Base-by-base conservation (phyloP, 2,113 vertebrate species). In the Psophia crepitans region DNA sequence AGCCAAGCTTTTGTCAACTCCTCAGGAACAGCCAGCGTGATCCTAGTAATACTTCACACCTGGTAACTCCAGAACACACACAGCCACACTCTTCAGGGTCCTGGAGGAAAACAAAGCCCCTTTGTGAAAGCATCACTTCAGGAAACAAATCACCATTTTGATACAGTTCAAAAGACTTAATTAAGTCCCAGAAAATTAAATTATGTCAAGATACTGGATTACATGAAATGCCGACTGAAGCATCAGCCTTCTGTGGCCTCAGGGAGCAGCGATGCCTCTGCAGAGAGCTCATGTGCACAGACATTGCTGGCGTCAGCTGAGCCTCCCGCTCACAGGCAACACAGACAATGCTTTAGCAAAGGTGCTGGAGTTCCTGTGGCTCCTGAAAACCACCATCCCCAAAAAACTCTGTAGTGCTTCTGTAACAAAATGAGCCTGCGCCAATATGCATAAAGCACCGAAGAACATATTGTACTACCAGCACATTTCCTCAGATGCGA, bases 401-500 rank as follows among this genome's bases (percentile, higher is more conserved):
- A 65, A 44, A 70, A 65, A 63, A 33, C 79, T 83, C 2, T 64
- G 58, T 78, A 75, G 70, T 5, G 49, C 48, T 53, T 49, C 81
- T 43, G 43, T 5, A 87, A 10, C 70, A n/a, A 86, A 77, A 71
- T 2, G n/a, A 75, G 58, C 76, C 61, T 1, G 3, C 57, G 79
- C 83, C 84, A 93, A 44, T 1, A 4, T 5, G 56, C 7, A 14
- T 26, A 56, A 71, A 73, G 79, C 66, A 41, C 20, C 1, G 32
- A 33, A 32, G 96, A 85, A 95, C 93, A 89, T 24, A 1, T 5
- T 89, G 92, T 95, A 69, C 82, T 7, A 6, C 41, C 95, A 91
- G 66, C 88, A 53, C 58, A 28, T 35, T 48, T 76, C 70, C 86
- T 63, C 7, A 19, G 65, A 82, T 69, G 44, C 0, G 1, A 89